A percentile compares a stretch with the other conserved stretches of the same genome.
These are phyloP conservation scores for Chloroceryle inda DNA, from an alignment of 2,797 vertebrate genomes.

Conservation along the genomic window DNA sequence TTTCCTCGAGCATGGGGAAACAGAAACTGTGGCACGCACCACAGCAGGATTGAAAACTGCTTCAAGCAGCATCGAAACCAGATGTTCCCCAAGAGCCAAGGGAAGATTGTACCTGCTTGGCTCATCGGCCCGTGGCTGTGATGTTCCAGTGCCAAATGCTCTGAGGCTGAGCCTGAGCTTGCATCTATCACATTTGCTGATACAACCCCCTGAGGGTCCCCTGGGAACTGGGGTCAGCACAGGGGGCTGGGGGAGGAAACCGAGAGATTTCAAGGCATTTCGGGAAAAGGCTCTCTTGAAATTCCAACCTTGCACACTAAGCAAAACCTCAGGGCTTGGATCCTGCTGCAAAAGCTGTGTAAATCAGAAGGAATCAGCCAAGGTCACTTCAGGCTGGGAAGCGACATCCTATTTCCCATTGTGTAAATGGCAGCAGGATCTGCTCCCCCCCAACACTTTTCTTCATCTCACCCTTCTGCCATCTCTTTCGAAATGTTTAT, in stretches of 20 bases:
- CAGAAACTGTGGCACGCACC: neutral
- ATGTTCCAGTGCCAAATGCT: neutral
- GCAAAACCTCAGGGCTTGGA: neutral
- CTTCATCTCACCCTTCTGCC: neutral
- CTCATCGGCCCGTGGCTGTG: accelerated
- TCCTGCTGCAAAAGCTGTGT: neutral
- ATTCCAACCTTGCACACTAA: neutral
- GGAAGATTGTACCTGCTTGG: neutral
- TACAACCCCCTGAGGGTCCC: neutral
- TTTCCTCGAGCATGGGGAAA: neutral
- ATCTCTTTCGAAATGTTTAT: slow-evolving; percentile 54
- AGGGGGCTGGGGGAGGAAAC: neutral
- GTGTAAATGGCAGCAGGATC: neutral
- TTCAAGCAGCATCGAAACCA: neutral
- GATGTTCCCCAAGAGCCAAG: neutral
- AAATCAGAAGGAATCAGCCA: neutral
- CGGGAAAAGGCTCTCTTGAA: neutral
- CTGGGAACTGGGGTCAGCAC: neutral
- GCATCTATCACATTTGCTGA: accelerated
- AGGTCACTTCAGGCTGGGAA: slow-evolving; percentile 29
- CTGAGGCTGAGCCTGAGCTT: neutral
- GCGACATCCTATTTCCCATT: neutral
- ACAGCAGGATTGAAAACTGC: neutral
- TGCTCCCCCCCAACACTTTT: neutral
- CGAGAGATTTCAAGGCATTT: neutral